Percentiles rank a stretch among this genome's conserved stretches.
Evolutionary conservation across 2,113 vertebrate species (phyloP).

Genomic region (Solea solea): DNA sequence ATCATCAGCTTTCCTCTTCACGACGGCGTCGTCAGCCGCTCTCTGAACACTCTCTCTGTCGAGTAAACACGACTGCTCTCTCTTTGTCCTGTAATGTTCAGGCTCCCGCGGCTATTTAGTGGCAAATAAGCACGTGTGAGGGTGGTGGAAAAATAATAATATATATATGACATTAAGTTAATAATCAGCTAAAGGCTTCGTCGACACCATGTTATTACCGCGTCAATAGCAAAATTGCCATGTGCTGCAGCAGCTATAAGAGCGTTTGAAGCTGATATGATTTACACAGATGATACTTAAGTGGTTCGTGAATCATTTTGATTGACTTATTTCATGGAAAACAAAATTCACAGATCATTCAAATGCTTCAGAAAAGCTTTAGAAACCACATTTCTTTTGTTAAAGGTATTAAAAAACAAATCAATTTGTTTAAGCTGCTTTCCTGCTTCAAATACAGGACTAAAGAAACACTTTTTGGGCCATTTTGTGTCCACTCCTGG

Average conservation of each 20-base stretch:
- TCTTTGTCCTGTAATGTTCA: not conserved
- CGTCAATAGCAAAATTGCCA: too few species aligned
- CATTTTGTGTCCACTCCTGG: too few species aligned
- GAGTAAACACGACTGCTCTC: not conserved
- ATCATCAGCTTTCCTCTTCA: slow-evolving; percentile 6
- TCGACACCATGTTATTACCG: not conserved
- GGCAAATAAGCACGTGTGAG: not conserved
- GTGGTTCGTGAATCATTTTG: not conserved
- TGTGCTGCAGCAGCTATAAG: not conserved
- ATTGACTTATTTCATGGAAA: not conserved
- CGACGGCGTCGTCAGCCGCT: not conserved
- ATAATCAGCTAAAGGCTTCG: slow-evolving; percentile 7
- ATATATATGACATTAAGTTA: slow-evolving; percentile 4
- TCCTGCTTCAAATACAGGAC: too few species aligned
- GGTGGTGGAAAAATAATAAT: not conserved
- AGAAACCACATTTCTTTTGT: too few species aligned
- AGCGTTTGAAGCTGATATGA: not conserved
- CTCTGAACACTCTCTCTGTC: not conserved
- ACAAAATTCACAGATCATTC: not conserved
- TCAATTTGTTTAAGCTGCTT: too few species aligned
- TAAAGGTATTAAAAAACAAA: too few species aligned
- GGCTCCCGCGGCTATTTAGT: not conserved
- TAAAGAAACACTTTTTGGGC: too few species aligned
- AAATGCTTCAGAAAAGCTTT: too few species aligned
- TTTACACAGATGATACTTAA: not conserved